phyloP scores from a whole-genome alignment of 2,113 vertebrate species.

The Chaetodon auriga region DNA sequence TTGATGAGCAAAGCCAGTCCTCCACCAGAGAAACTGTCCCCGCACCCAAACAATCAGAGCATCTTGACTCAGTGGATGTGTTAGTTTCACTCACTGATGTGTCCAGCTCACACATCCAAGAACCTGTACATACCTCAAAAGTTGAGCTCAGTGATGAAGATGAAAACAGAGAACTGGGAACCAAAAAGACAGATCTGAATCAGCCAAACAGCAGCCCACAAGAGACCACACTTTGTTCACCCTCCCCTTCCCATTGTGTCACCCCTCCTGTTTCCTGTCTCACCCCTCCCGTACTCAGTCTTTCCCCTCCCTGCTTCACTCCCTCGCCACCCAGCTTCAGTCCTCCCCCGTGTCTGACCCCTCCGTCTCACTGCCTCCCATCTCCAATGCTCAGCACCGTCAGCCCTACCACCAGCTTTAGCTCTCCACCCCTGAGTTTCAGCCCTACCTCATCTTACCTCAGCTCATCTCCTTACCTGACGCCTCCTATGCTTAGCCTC shows the following conservation, averaged over 20 bases:
- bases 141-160: slow-evolving; percentile 52
- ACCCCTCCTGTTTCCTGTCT: slow-evolving; percentile 54
- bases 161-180: slow-evolving; percentile 23
- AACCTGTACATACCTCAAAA: slow-evolving; percentile 50
- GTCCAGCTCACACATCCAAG: slow-evolving; percentile 22
- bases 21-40: slow-evolving; percentile 22
- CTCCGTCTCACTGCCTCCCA: slow-evolving; percentile 66
- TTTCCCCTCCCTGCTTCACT: slow-evolving; percentile 70
- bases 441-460: slow-evolving; percentile 79
- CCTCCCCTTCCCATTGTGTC: slow-evolving; percentile 35
- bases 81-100: slow-evolving; percentile 14
- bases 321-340: slow-evolving; percentile 66
- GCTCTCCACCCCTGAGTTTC: slow-evolving; percentile 71
- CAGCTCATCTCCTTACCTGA: slow-evolving; percentile 79
- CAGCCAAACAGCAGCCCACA: slow-evolving; percentile 21
- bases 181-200: slow-evolving; percentile 31
- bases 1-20: slow-evolving; percentile 43
- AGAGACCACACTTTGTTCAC: slow-evolving; percentile 36
- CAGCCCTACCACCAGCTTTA: slow-evolving; percentile 63
- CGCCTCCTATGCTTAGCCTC: slow-evolving; percentile 78
- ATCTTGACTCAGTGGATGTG: slow-evolving; percentile 29
- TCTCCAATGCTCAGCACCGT: slow-evolving; percentile 48
- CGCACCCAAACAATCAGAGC: slow-evolving; percentile 41
- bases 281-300: slow-evolving; percentile 65
- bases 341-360: slow-evolving; percentile 71